Base-by-base conservation (phyloP, 2,113 vertebrate genomes). In the Ophthalmolycus amberensis region DNA sequence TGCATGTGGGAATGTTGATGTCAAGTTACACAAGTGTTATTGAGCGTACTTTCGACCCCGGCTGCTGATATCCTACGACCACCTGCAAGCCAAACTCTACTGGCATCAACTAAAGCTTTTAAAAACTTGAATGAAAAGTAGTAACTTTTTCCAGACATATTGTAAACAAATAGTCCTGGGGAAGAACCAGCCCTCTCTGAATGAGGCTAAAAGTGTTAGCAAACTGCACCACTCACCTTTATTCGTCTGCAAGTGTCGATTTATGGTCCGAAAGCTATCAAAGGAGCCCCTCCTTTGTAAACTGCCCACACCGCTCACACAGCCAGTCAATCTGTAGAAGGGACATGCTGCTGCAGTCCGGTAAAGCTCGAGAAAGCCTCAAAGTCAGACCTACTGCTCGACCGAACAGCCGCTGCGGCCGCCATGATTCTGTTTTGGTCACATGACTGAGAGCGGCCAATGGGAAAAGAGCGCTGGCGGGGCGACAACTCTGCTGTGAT, bases 361-460 rank as follows among this genome's bases (percentile, higher is more conserved):
- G 89, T 8, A 85, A 79, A 60, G 89, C 84, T 77, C 93, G 79
- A 9, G 82, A 88, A 46, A 95, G 81, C 83, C 91, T 93, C 81
- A 94, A 94, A 92, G 93, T 90, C 75, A 95, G 88, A 2, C 92
- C 90, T 89, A 94, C 27, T n/a, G 85, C 93, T 89, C 66, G 84
- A 89, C 77, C 94, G 90, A 59, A 91, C 93, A 27, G 90, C 92
- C 67, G 88, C 90, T 32, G 92, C 83, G 5, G 94, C 93, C 90
- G 95, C 95, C 95, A 96, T 96, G 77, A 77, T 87, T 85, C 73
- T 94, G 93, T 94, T 95, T 75, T 93, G 79, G 58, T 95, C 95
- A 95, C 91, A 40, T 93, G 92, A 16, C 1, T 6, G 0, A 4
- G 4, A 16, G 0, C 6, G 38, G 40, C 94, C 91, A 94, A 94